Evolutionary conservation across 2,888 invertebrate species (phyloP), one percentile per base, ranked within the genome.

Genomic region (Steinernema hermaphroditum): DNA sequence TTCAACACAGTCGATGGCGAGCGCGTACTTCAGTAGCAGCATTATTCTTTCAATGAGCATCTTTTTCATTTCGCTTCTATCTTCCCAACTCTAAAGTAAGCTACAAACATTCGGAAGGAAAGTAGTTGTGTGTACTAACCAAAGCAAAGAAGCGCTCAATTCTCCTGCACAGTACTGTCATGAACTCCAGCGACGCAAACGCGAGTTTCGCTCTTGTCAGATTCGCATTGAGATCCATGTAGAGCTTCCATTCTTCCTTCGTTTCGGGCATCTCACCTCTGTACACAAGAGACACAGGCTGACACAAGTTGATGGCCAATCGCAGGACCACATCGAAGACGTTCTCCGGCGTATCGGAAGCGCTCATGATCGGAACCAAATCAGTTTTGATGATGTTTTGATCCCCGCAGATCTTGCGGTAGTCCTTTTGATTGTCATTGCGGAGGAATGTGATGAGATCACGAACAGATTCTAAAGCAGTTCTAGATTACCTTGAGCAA

Each of bases 271-370:
- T 46, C 69, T 79, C 80, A 27, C 80, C 80, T 24, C 76, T 74
- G 72, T 83, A 77, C 9, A 79, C 77, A 76, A 96, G 88, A 50
- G 94, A 87, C 0, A 93, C 93, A 16, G 97, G 96, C 87, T 93
- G 94, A 19, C 96, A 96, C 77, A 98, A 89, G 88, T 96, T 97
- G 24, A 96, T 94, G 76, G 96, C 87, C 72, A 98, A 89, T 86
- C 94, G 93, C 87, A 96, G 89, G 4, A 93, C 90, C 57, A 94
- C 92, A 88, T 96, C 95, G 88, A 94, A 93, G 49, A 94, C 89
- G 85, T 93, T 92, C 62, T 89, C 89, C 77, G 94, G 92, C 70
- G 92, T 90, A 86, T 91, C 91, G 86, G 93, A 92, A 80, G 91
- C 91, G 78, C 92, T 91, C 75, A 96, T 88, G 88, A 98, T 91